Conservation (phyloP, 2,888 invertebrate species). For the Amitus sp. region DNA sequence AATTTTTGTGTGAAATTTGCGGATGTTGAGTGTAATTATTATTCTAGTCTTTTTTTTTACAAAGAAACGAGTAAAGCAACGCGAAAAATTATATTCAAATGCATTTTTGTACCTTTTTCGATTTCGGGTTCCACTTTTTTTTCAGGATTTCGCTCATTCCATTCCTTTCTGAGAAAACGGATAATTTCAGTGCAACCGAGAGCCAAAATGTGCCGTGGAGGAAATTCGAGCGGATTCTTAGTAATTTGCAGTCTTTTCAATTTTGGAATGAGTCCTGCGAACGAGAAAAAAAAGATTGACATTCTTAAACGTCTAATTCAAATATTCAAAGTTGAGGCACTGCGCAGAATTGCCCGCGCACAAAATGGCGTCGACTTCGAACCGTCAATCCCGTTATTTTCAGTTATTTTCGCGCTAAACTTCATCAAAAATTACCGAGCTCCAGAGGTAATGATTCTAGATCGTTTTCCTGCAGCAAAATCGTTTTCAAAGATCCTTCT, state of each 20-base stretch:
- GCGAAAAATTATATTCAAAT: no score
- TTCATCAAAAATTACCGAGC: no score
- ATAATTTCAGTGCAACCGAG: conserved; percentile 67
- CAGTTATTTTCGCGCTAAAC: no score
- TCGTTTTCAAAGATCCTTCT: conserved; percentile 69
- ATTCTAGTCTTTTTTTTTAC: no score
- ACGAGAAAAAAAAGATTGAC: conserved; percentile 7
- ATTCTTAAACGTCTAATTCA: no score
- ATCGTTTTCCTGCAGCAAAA: conserved; percentile 73
- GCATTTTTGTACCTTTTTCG: conserved; percentile 8
- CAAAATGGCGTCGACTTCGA: no score
- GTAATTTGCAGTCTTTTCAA: conserved; percentile 72
- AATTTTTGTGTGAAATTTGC: no score
- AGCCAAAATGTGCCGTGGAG: conserved; percentile 68
- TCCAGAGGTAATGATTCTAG: conserved; percentile 72
- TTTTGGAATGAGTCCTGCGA: conserved; percentile 67
- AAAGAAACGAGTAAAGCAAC: no score
- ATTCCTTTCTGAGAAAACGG: conserved; percentile 61
- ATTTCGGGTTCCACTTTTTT: conserved; percentile 41
- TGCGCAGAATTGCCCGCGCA: no score
- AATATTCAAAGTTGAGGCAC: no score
- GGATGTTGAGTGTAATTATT: no score
- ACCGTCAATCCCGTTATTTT: no score
- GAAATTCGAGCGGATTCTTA: conserved; percentile 73
- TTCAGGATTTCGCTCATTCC: conserved; percentile 58